These are phyloP conservation scores for Drosophila baimaii DNA, from an alignment of 1,140 invertebrate genomes.

Conservation along the genomic window DNA sequence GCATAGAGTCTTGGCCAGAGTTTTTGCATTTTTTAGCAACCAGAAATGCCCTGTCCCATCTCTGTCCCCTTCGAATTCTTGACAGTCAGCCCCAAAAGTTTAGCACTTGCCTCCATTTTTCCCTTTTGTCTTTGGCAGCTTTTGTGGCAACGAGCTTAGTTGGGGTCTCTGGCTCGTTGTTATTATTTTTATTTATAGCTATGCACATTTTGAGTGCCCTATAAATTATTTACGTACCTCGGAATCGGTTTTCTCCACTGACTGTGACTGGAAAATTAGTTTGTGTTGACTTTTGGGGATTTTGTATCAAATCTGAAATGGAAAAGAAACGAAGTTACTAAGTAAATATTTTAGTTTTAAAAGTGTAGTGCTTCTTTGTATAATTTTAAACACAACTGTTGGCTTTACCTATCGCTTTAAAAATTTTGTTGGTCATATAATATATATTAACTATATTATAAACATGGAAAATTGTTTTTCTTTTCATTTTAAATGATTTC, in stretches of 20 bases:
- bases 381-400: too few relatives aligned
- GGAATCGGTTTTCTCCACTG: neutral
- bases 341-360: neutral
- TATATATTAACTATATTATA: too few relatives aligned
- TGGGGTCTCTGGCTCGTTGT: slow-evolving; percentile 42
- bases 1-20: slow-evolving; percentile 43
- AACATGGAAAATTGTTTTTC: too few relatives aligned
- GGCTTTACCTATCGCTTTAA: too few relatives aligned
- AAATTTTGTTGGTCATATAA: too few relatives aligned
- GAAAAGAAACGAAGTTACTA: neutral
- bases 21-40: slow-evolving; percentile 57
- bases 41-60: slow-evolving; percentile 6
- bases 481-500: too few relatives aligned
- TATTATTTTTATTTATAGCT: slow-evolving; percentile 65
- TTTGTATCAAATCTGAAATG: slow-evolving; percentile 21
- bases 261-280: slow-evolving; percentile 1
- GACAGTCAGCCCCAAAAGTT: slow-evolving; percentile 66
- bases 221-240: slow-evolving; percentile 70
- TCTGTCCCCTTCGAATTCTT: slow-evolving; percentile 11
- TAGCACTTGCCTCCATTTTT: slow-evolving; percentile 59
- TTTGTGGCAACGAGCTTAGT: slow-evolving; percentile 35
- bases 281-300: neutral
- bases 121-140: slow-evolving; percentile 20
- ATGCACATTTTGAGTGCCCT: slow-evolving; percentile 57
- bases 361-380: neutral